Conservation (phyloP, 2,113 vertebrate genomes). For the Rhegmatorhina hoffmannsi region DNA sequence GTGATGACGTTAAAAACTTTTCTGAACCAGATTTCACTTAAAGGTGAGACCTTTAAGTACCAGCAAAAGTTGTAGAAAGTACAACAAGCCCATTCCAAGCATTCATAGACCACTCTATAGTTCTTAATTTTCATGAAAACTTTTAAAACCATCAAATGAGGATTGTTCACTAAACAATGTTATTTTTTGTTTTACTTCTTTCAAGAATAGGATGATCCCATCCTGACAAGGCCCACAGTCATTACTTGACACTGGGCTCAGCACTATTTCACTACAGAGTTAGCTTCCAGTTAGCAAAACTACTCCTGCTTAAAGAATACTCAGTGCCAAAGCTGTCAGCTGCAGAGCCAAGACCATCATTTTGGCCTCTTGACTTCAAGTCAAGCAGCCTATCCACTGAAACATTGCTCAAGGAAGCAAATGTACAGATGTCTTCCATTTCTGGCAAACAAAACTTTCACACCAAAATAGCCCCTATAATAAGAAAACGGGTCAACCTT, state of each 20-base stretch:
- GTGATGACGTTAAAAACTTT: fast-evolving
- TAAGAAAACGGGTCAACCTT: not conserved
- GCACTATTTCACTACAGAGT: not conserved
- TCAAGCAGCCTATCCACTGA: not conserved
- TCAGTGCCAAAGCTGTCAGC: not conserved
- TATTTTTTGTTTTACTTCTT: not conserved
- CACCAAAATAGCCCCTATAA: not conserved
- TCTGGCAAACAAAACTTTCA: not conserved
- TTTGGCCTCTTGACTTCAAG: not conserved
- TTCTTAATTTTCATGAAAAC: not conserved
- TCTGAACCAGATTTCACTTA: not conserved
- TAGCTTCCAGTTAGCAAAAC: not conserved
- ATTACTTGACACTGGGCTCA: not conserved
- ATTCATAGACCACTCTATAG: not conserved
- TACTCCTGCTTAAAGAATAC: not conserved
- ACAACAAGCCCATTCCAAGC: not conserved
- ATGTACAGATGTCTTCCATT: not conserved
- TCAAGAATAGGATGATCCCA: not conserved
- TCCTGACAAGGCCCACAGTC: not conserved
- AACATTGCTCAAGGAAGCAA: not conserved
- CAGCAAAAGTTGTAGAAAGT: not conserved
- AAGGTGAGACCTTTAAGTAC: not conserved
- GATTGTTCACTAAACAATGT: not conserved
- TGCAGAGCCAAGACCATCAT: not conserved
- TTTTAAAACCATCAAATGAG: not conserved